These are phyloP conservation scores for Hydroisotoma schaefferi DNA, from an alignment of 2,888 invertebrate species.

Conservation along the genomic window DNA sequence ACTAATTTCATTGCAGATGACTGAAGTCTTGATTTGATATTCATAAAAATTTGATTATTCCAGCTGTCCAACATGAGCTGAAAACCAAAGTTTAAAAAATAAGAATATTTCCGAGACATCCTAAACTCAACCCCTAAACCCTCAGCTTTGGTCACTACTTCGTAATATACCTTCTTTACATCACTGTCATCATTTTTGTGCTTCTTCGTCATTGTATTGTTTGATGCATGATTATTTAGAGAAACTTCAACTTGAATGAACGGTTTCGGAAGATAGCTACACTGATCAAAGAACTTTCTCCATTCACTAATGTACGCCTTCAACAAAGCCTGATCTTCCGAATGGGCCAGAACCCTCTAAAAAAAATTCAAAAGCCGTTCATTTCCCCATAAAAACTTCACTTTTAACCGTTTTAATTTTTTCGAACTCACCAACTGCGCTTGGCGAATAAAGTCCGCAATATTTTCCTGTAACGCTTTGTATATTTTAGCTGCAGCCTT, in stretches of 20 bases:
- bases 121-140: background rate
- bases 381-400: background rate
- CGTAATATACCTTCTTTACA: slow-evolving; percentile 65
- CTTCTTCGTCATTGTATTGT: slow-evolving; percentile 59
- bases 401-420: background rate
- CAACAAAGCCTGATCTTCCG: slow-evolving; percentile 90
- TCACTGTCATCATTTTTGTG: slow-evolving; percentile 76
- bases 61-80: slow-evolving; percentile 97
- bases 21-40: slow-evolving; percentile 87
- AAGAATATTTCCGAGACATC: background rate
- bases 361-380: slow-evolving; percentile 23
- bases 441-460: slow-evolving; percentile 88
- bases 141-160: background rate
- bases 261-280: slow-evolving; percentile 92
- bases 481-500: slow-evolving; percentile 81
- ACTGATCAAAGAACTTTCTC: slow-evolving; percentile 97
- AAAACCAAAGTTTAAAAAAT: slow-evolving; percentile 23
- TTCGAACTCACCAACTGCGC: slow-evolving; percentile 55
- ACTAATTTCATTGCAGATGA: slow-evolving; percentile 97
- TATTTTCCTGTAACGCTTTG: slow-evolving; percentile 85
- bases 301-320: slow-evolving; percentile 97
- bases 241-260: slow-evolving; percentile 88
- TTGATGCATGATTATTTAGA: slow-evolving; percentile 61
- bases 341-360: slow-evolving; percentile 76
- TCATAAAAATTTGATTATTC: slow-evolving; percentile 95